Evolutionary conservation across 2,113 vertebrate genomes (phyloP), one percentile per base, ranked within the genome.

Genomic region (Octodon degus): DNA sequence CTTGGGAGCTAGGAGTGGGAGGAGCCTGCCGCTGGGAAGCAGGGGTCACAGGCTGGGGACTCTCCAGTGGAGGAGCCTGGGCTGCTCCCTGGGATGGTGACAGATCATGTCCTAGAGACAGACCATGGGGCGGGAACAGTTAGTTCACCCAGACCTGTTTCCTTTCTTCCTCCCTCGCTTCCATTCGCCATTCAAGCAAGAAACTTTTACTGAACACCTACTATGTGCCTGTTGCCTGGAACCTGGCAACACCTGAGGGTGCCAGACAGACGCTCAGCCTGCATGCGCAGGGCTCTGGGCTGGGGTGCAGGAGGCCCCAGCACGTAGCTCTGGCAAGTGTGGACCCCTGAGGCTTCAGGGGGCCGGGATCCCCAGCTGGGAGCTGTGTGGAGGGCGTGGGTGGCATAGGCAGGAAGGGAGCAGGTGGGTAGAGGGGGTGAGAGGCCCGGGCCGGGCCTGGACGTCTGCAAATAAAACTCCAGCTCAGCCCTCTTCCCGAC

Each of bases 401-500:
- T 1, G 0, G 82, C 5, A 5, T 2, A 1, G 30, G 90, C 32
- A 6, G 85, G 2, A 5, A 19, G 62, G 85, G 14, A 81, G 60
- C 0, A 19, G n/a, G 53, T 2, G 77, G 79, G 37, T 22, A 1
- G 24, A 47, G 81, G 34, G 58, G 86, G 91, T 22, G 50, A 72
- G 34, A 40, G 70, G 72, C 89, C 74, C 0, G 34, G 89, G 53
- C 70, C 1, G 24, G 93, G 86, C 89, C 32, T 5, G 93, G 96
- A 79, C 91, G 81, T 72, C 92, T 80, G 17, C 94, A 94, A 89
- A 96, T 89, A 95, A 91, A 91, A 93, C 86, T 65, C 89, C 77
- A 65, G 94, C 89, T 76, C 93, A 50, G 91, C 40, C 83, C 91
- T 68, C 93, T 91, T 70, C 92, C 93, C 84, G 8, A 63, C 89